A percentile compares a stretch with the other conserved stretches of the same genome.
Conservation (phyloP, 2,113 vertebrate genomes). For the Lepidothrix coronata region DNA sequence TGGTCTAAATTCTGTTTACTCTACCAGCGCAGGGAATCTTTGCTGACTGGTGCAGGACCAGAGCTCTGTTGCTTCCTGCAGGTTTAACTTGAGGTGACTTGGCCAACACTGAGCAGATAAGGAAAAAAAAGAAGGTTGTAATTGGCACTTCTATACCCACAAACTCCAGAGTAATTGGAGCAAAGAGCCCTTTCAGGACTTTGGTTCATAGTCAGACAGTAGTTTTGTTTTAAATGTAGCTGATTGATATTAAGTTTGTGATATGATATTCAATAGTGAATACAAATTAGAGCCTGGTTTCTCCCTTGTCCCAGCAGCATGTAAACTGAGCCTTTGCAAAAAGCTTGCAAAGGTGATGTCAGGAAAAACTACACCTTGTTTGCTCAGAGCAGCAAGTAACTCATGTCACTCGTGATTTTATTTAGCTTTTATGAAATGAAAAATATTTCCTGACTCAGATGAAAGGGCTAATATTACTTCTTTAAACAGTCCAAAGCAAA, state of each 20-base stretch:
- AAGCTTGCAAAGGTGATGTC: not conserved
- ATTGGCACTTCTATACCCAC: not conserved
- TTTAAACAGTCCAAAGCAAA: conserved; percentile 64
- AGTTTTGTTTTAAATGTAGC: not conserved
- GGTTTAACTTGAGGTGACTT: not conserved
- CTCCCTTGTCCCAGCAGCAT: not conserved
- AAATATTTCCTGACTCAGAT: not conserved
- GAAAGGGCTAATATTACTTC: conserved; percentile 28
- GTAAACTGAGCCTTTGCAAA: not conserved
- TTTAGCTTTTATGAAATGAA: conserved; percentile 42
- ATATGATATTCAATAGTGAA: not conserved
- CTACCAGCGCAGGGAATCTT: not conserved
- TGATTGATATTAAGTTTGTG: not conserved
- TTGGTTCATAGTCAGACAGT: not conserved
- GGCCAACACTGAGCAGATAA: not conserved
- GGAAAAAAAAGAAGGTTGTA: not conserved
- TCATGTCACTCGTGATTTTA: not conserved
- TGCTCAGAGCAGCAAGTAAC: conserved; percentile 20
- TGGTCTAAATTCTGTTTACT: not conserved
- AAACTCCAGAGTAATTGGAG: not conserved
- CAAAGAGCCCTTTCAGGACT: not conserved
- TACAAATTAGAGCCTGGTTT: not conserved
- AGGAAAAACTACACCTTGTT: conserved; percentile 35
- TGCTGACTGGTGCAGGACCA: not conserved
- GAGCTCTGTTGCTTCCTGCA: not conserved